Evolutionary conservation across 1,140 invertebrate genomes (phyloP), one percentile per base, ranked within the genome.

Genomic region (Drosophila arizonae): DNA sequence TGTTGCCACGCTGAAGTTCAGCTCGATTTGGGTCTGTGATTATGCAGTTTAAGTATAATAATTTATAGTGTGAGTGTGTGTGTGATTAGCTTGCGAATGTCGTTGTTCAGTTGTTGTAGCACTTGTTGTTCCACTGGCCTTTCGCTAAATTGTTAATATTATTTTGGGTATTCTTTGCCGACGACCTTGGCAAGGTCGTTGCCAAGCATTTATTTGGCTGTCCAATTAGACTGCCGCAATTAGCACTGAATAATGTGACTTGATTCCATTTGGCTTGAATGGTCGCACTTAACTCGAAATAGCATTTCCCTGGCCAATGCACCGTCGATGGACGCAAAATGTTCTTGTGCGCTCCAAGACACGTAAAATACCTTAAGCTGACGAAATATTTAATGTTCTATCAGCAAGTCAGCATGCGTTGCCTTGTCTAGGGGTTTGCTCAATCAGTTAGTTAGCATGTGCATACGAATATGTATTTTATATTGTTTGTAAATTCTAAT

Each of bases 121-220:
- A 6, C 41, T 68, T 33, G 60, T n/a, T 39, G 26, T 58, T 41
- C 21, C 45, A 54, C 43, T 55, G 66, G 56, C 13, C 52, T 48
- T 39, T 57, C 56, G 51, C 64, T 0, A 77, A 74, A 61, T 60
- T 67, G 74, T 45, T 51, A 39, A 55, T 56, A 48, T 43, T 26
- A 51, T 33, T 65, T 64, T 65, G 65, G 63, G 51, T 6, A 54
- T 46, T 68, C 50, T 48, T 26, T 60, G 55, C 11, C 9, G 17
- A 24, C 63, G 67, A 51, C 71, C 75, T 76, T 76, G 82, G 15
- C 75, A 87, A 86, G 82, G 81, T 70, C 79, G 63, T 77, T 74
- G 45, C 24, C 55, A 33, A 45, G 51, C 15, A 21, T 13, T 73
- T 57, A 4, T 33, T 61, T 51, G 63, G 50, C 28, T 76, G 50